Evolutionary conservation across 2,797 vertebrate species (phyloP).

Genomic region (Poecilia wingei): DNA sequence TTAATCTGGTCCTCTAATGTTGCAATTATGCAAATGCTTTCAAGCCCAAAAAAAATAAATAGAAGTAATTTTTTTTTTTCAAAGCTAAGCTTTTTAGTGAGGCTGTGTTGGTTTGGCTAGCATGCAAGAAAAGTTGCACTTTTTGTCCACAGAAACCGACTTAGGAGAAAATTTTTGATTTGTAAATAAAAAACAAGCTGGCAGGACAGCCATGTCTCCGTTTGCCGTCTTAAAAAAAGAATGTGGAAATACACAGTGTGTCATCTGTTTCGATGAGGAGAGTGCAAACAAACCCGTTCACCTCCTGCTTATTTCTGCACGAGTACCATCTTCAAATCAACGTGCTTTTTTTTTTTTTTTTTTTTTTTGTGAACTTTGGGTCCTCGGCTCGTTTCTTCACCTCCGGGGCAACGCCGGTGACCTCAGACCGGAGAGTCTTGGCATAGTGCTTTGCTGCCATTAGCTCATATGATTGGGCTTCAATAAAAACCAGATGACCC

Average conservation of each 20-base stretch:
- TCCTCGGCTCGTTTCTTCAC: slow-evolving; percentile 23
- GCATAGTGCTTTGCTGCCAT: slow-evolving; percentile 52
- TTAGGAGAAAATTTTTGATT: slow-evolving; percentile 23
- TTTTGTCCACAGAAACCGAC: slow-evolving; percentile 19
- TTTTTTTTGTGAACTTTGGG: slow-evolving; percentile 1
- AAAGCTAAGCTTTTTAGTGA: slow-evolving; percentile 11
- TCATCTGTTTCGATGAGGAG: slow-evolving; percentile 14
- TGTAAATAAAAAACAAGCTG: slow-evolving; percentile 37
- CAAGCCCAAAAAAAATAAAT: slow-evolving; percentile 1
- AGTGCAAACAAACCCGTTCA: slow-evolving; percentile 29
- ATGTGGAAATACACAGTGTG: slow-evolving; percentile 16
- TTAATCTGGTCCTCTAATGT: slow-evolving; percentile 13
- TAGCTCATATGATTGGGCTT: slow-evolving; percentile 68
- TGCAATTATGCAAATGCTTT: slow-evolving; percentile 9
- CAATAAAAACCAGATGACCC: slow-evolving; percentile 75
- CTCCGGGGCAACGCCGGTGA: slow-evolving; percentile 38
- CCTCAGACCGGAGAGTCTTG: slow-evolving; percentile 56
- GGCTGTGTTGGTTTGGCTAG: slow-evolving; percentile 18
- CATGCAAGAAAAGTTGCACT: slow-evolving; percentile 12
- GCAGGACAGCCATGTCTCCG: slow-evolving; percentile 20
- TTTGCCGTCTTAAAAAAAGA: slow-evolving; percentile 25
- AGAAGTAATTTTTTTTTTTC: slow-evolving; percentile 10
- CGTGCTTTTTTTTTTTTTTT: background rate
- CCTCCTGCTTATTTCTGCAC: background rate
- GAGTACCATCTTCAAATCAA: slow-evolving; percentile 16